Conservation (phyloP, 2,797 vertebrate genomes). For the Acomys russatus region DNA sequence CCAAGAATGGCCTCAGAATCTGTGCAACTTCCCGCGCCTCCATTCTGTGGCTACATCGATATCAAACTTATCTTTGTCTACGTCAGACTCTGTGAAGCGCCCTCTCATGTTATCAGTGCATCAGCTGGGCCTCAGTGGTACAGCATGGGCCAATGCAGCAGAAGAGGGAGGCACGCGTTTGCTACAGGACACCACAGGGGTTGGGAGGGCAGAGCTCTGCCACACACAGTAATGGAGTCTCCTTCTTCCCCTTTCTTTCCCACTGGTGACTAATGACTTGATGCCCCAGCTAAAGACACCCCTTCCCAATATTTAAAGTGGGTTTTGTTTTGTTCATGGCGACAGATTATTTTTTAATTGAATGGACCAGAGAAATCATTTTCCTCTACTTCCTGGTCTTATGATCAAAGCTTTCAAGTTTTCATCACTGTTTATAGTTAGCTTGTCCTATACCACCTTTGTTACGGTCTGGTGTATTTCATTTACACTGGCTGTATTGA, state of each 20-base stretch:
- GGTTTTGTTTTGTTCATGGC: neutral
- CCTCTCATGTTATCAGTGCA: conserved; percentile 94
- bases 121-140: conserved; percentile 96
- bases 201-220: conserved; percentile 90
- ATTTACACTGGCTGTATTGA: neutral
- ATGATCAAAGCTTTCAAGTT: too few relatives aligned
- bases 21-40: conserved; percentile 81
- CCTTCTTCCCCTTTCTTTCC: neutral
- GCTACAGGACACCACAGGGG: conserved; percentile 94
- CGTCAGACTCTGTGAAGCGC: conserved; percentile 96
- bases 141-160: conserved; percentile 95
- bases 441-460: neutral
- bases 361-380: neutral
- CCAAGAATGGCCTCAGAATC: conserved; percentile 94
- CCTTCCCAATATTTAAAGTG: neutral
- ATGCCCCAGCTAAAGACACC: neutral
- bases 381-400: neutral
- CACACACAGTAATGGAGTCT: conserved; percentile 92
- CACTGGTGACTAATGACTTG: neutral
- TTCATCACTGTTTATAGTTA: too few relatives aligned
- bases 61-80: conserved; percentile 97
- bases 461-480: neutral
- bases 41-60: conserved; percentile 91
- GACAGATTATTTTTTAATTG: neutral
- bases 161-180: conserved; percentile 96